Evolutionary conservation across 2,113 vertebrate genomes (phyloP), one percentile per base, ranked within the genome.

Genomic region (Melozone crissalis): DNA sequence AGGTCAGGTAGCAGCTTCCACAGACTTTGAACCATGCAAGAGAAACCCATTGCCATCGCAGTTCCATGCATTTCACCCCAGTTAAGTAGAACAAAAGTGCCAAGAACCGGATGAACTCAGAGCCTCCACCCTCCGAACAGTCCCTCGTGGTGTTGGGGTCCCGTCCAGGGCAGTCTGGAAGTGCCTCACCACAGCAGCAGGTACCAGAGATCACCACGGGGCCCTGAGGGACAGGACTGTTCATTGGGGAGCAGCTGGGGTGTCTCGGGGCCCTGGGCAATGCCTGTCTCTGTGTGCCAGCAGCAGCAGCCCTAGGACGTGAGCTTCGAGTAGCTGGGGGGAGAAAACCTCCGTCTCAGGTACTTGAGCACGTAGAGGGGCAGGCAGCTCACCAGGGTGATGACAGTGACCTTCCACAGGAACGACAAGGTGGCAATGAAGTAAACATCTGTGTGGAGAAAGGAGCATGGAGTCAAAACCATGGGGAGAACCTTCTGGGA

Each of bases 361-460:
- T 99, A 99, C 97, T 99, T 99, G 94, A 99, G 98, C 94, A 99
- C 98, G 88, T 99, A 99, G 79, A 99, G 99, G 7, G 99, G 99
- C 86, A 99, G 98, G 63, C 99, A 99, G 98, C 99, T 99, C 96
- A 99, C 98, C 97, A 99, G 97, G 6, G 99, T 99, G 98, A 99
- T 99, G 91, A 98, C 98, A 0, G 99, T 99, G 89, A 99, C 99
- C 96, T 99, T 99, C 99, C 99, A 99, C 87, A 99, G 97, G 98
- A 99, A 99, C 0, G 99, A 99, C 35, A 99, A 76, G 1, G 99
- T 99, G 61, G 98, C 96, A 93, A 99, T 99, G 98, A 99, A 99
- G 97, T 99, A 99, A 49, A 99, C 98, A 47, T 99, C 99, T 99
- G 98, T 6, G 65, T 74, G 79, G 27, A 76, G 82, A 97, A 26